Base-by-base conservation (phyloP, 2,113 vertebrate species). In the Zingel zingel region DNA sequence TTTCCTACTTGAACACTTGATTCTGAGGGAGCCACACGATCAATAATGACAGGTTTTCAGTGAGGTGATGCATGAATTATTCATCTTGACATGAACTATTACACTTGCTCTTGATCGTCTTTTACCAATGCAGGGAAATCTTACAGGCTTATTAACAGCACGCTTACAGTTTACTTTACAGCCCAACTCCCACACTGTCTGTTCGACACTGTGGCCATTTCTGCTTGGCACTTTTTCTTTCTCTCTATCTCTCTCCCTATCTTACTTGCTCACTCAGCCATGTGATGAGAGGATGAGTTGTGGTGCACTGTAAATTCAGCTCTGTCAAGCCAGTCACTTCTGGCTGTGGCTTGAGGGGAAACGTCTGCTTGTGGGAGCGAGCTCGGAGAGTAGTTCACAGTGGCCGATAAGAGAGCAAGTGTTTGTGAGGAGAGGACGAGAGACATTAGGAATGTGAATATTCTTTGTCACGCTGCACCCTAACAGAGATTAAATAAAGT, bases 221-320 rank as follows among this genome's bases (percentile, higher is more conserved):
- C 53, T 43, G 62, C 70, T 82, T 63, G 75, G 30, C 87, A 51
- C 65, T 54, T 33, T 54, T 51, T 66, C 58, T 33, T 57, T 36
- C 23, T 27, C 39, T 53, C 48, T 76, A 51, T 77, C 59, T 85
- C 54, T 67, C 71, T 27, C 72, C 66, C 59, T 69, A 77, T 85
- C 78, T 88, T 51, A 76, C 66, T 53, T 63, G 71, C 88, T 92
- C 88, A 84, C 70, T 79, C 84, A 80, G 30, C 76, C 86, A 25
- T 82, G 74, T 81, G 80, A 92, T 33, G 67, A 90, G 79, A 74
- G 79, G 79, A 90, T 84, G 77, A 89, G 88, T 87, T 77, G 72
- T 62, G 85, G 66, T 59, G 85, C 62, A 47, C 88, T 80, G 84
- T 90, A 93, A 91, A 93, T 95, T 92, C 77, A 78, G 77, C 67